Evolutionary conservation across 2,797 vertebrate species (phyloP).

Genomic region (Tauraco hartlaubi): DNA sequence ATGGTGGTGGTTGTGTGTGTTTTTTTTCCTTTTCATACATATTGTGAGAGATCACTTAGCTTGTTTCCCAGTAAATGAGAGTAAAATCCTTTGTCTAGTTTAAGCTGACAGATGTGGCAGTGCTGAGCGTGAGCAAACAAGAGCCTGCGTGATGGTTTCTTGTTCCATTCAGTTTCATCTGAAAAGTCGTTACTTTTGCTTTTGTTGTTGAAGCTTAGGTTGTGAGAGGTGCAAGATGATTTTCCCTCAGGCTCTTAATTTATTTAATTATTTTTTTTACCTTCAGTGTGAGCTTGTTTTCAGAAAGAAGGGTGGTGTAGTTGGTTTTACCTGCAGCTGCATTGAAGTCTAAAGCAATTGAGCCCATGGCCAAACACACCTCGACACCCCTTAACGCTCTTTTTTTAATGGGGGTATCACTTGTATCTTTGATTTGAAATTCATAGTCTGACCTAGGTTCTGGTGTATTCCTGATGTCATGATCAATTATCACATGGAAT

Average conservation of each 20-base stretch:
- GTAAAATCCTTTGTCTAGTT: not conserved
- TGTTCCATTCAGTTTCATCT: fast-evolving
- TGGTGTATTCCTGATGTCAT: not conserved
- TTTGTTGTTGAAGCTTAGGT: not conserved
- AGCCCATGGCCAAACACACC: not conserved
- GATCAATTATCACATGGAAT: fast-evolving
- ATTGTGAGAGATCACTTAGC: not conserved
- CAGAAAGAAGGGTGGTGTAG: not conserved
- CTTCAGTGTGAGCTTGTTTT: not conserved
- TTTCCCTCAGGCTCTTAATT: not conserved
- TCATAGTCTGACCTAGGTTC: not conserved
- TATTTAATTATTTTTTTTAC: not conserved
- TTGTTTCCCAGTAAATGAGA: not conserved
- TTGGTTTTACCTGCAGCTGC: not conserved
- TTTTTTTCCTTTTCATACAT: not conserved
- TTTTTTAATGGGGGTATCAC: not conserved
- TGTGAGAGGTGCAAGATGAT: not conserved
- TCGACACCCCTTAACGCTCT: not conserved
- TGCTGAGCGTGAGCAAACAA: not conserved
- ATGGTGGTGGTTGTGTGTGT: not conserved
- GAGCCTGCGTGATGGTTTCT: not conserved
- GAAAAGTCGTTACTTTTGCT: not conserved
- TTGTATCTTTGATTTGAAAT: not conserved
- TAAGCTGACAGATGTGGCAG: not conserved
- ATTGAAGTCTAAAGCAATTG: not conserved